Base-by-base conservation (phyloP, 2,113 vertebrate species). In the Gallinago undulata region DNA sequence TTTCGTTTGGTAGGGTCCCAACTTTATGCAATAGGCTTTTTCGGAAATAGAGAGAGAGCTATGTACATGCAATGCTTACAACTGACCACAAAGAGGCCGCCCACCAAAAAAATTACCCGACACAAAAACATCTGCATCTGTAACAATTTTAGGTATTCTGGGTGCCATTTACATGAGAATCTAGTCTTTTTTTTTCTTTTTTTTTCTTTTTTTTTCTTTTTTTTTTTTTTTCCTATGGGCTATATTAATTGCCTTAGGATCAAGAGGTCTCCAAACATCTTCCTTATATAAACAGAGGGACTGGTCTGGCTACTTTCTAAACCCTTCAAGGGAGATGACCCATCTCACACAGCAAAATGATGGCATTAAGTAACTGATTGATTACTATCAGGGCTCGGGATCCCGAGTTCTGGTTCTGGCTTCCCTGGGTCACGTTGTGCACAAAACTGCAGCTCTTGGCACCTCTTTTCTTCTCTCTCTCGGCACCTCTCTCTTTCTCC, bases 251-350 rank as follows among this genome's bases (percentile, higher is more conserved):
- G 86, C 80, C 30, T 89, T 51, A 72, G 64, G 96, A 94, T 96
- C 87, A 92, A 95, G 75, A 97, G 92, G 90, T 96, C 94, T 87
- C 45, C 85, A 92, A 95, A 96, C 76, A 90, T 96, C 90, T 95
- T 95, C 88, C 80, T 95, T 96, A 69, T 84, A 77, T 94, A 96
- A 96, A 94, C 86, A 95, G 53, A 88, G 51, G 64, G 94, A 94
- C 90, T 93, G 55, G 83, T 94, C 94, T 94, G 95, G 80, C 92
- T 96, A 81, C 88, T 94, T 96, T 94, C 88, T 92, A 94, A 96
- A 90, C 66, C 43, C 92, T 93, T 96, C 77, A 84, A 92, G 88
- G 79, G 76, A 92, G 92, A 87, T 81, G 88, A 92, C 93, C 93
- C 88, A 89, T 84, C 83, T 92, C 83, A 80, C 59, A 73, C n/a